A percentile compares a stretch with the other conserved stretches of the same genome.
Evolutionary conservation across 2,888 invertebrate species (phyloP).

Genomic region (Antheraea yamamai): DNA sequence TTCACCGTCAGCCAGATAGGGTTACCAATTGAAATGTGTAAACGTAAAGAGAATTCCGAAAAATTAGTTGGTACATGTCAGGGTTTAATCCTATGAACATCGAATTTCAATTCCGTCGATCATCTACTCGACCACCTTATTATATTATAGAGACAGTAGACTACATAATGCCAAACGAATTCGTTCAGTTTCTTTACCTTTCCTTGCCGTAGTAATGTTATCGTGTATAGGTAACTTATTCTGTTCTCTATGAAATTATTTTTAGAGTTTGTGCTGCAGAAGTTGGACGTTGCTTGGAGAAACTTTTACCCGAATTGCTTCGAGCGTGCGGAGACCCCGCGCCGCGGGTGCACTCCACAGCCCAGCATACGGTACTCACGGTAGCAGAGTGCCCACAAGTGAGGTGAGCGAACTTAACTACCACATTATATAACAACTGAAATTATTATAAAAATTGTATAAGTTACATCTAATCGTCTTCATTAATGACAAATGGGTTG

Average conservation of each 20-base stretch:
- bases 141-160: background rate
- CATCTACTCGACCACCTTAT: too few relatives aligned
- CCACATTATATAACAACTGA: slow-evolving; percentile 2
- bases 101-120: too few relatives aligned
- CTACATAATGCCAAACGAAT: background rate
- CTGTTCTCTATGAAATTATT: slow-evolving; percentile 6
- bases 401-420: slow-evolving; percentile 65
- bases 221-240: too few relatives aligned
- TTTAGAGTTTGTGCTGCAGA: slow-evolving; percentile 91
- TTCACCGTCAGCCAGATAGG: too few relatives aligned
- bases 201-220: background rate
- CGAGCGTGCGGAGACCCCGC: slow-evolving; percentile 94
- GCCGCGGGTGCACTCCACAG: slow-evolving; percentile 92
- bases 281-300: slow-evolving; percentile 91
- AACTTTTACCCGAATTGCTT: slow-evolving; percentile 90
- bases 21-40: too few relatives aligned
- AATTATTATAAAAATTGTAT: background rate
- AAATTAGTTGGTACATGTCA: too few relatives aligned
- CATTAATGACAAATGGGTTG: background rate
- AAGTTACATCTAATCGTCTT: background rate
- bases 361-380: slow-evolving; percentile 92
- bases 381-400: slow-evolving; percentile 92
- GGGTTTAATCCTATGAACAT: too few relatives aligned
- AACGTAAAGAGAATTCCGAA: too few relatives aligned
- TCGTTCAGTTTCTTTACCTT: background rate